Base-by-base conservation (phyloP, 2,888 invertebrate genomes). In the Gymnoscelis rufifasciata region DNA sequence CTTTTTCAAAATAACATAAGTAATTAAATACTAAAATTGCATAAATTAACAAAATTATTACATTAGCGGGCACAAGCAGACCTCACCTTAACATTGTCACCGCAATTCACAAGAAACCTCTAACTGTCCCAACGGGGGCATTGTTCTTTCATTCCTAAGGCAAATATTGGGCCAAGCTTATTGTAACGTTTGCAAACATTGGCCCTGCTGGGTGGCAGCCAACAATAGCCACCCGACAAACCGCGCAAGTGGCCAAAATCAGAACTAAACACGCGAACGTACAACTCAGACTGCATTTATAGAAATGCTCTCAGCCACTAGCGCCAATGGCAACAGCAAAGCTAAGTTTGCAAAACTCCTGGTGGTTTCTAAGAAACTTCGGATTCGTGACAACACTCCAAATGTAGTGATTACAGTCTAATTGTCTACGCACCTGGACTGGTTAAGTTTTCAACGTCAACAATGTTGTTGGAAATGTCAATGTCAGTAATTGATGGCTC, bases 111-210 rank as follows among this genome's bases (percentile, higher is more conserved):
- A 73, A 74, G 78, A 74, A 79, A 79, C 74, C 70, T 75, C 73
- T 77, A 80, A 80, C 82, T 81, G 86, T 83, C 80, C 81, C 79
- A 70, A 66, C 70, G 69, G 71, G 64, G 70, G 78, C 75, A 77
- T 87, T 88, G 87, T 87, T 86, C 31, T 87, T 82, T 82, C 82
- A 82, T 80, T 81, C 86, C 74, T 70, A 83, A 68, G 64, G 81
- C 86, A 87, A 88, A 88, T 87, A 87, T 86, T 87, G 83, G 78
- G 68, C 61, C 75, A 71, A 68, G 67, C 67, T 73, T 74, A 82
- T 86, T 82, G 75, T 79, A 55, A 59, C 74, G 84, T 82, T 86
- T 84, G 84, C 86, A 87, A 87, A 88, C 87, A 87, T 35, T 59
- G 52, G 57, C 59, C 67, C 78, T 78, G 74, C 83, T 83, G 84